phyloP scores from a whole-genome alignment of 2,797 vertebrate species.

The Oreochromis mossambicus region DNA sequence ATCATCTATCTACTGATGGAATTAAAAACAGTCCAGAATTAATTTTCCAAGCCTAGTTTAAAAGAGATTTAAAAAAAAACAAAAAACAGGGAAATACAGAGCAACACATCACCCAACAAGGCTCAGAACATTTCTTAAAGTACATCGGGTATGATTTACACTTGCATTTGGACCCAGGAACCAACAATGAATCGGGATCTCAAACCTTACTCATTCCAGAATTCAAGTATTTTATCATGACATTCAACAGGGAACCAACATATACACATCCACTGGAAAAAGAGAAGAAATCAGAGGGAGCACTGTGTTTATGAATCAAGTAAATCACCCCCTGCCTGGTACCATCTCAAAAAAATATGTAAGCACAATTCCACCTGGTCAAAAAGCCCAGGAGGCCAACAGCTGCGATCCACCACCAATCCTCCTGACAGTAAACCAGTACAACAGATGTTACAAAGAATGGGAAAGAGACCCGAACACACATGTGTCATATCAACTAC shows the following conservation, averaged over 20 bases:
- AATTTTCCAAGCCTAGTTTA: not conserved
- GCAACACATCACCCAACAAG: not conserved
- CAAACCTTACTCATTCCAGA: not conserved
- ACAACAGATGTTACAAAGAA: not conserved
- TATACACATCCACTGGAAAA: not conserved
- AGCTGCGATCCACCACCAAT: not conserved
- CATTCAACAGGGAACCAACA: not conserved
- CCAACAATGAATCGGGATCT: not conserved
- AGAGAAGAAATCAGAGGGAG: not conserved
- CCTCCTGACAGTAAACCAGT: not conserved
- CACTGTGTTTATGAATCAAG: not conserved
- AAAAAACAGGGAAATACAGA: not conserved
- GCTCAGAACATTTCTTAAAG: not conserved
- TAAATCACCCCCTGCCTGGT: not conserved
- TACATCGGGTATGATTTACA: not conserved
- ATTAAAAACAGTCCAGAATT: not conserved
- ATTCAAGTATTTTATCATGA: not conserved
- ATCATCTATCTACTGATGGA: not conserved
- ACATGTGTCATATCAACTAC: rapidly evolving
- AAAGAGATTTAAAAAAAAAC: not conserved
- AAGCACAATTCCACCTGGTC: not conserved
- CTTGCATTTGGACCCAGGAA: not conserved
- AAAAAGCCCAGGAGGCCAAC: not conserved
- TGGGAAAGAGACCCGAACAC: not conserved
- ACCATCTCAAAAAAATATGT: not conserved